Base-by-base conservation (phyloP, 2,797 vertebrate genomes). In the Molossus molossus region DNA sequence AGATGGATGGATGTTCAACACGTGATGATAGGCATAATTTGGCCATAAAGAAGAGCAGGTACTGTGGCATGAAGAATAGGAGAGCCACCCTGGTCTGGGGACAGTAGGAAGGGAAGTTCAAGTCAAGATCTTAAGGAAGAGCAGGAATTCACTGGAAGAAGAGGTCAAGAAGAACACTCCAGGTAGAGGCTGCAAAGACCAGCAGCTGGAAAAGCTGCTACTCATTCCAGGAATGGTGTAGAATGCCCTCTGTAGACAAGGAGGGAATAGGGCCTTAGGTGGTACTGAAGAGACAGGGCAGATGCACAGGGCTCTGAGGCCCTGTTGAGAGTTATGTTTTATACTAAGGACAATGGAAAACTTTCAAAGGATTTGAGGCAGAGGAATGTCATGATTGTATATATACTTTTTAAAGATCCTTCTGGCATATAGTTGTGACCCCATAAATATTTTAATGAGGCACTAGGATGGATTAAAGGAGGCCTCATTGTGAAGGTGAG, bases 321-420 rank as follows among this genome's bases (percentile, higher is more conserved):
- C 45, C 25, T 76, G 27, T 67, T 33, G 45, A 72, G 14, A 69
- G 15, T 29, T 86, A 10, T 50, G 14, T 67, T 67, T 87, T 67
- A 85, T 92, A 37, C 75, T 82, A 60, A 79, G 40, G 58, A 79
- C 17, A 48, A 25, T 67, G 70, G 67, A 45, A 92, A 84, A 69
- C 40, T 37, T 95, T 91, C 72, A 55, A 60, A 91, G 57, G 33
- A 18, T 55, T 76, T 14, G 17, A 76, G 70, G n/a, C 77, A 64
- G 21, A 58, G 57, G 60, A 88, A 50, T 64, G 21, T 53, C 64
- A 33, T 45, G 40, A 58, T 27, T 69, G 7, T 48, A 50, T 53
- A 48, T 73, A 48, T 17, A 67, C 69, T 65, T 60, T 82, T 76
- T 69, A 73, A 86, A 69, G 73, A 8, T 40, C 9, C 65, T 72